phyloP scores from a whole-genome alignment of 2,797 vertebrate genomes.

The Enteromius unitaeniatus region DNA sequence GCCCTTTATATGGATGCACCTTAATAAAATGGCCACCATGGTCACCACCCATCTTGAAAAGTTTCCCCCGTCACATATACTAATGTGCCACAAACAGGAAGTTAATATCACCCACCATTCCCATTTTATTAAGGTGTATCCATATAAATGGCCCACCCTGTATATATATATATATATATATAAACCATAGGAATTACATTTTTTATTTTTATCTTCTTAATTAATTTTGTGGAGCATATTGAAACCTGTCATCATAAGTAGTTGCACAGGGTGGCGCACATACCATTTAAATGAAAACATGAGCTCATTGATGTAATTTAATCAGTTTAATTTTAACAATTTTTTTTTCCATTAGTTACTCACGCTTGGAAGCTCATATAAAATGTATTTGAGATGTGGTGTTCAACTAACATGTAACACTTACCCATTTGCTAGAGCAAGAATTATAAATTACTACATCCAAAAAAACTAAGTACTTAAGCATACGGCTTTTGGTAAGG shows the following conservation, averaged over 20 bases:
- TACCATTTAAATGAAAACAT: not conserved
- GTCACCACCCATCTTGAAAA: too few species aligned
- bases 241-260: not conserved
- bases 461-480: not conserved
- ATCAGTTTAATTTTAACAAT: not conserved
- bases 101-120: too few species aligned
- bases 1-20: too few species aligned
- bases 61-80: too few species aligned
- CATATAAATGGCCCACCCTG: too few species aligned
- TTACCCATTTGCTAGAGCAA: not conserved
- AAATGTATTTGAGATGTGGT: not conserved
- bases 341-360: too few species aligned
- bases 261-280: not conserved
- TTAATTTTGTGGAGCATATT: not conserved
- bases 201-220: not conserved
- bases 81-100: too few species aligned
- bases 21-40: too few species aligned
- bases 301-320: not conserved
- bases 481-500: not conserved
- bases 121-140: too few species aligned
- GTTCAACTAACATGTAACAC: not conserved
- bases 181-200: not conserved
- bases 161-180: not conserved
- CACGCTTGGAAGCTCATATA: not conserved
- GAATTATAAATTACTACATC: not conserved